Conservation (phyloP, 92 coral and sea anemone species). For the Porites rus region DNA sequence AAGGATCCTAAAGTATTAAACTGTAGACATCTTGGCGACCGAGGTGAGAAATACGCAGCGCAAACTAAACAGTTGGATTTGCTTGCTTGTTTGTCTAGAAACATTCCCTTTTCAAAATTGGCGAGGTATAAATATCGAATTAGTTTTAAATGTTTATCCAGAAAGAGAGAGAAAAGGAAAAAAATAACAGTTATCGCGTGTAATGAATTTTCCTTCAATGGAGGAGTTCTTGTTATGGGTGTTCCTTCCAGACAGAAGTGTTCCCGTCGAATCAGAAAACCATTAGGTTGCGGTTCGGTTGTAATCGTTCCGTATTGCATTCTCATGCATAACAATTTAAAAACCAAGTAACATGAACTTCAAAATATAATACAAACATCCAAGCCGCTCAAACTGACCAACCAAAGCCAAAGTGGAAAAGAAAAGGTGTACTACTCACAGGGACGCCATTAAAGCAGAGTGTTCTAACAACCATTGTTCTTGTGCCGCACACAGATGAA, state of each 20-base stretch:
- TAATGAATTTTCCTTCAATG: neutral
- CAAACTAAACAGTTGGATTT: slow-evolving; percentile 12
- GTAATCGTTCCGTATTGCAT: neutral
- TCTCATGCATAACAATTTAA: neutral
- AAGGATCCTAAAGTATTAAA: slow-evolving; percentile 31
- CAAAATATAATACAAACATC: slow-evolving; percentile 11
- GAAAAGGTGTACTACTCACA: neutral
- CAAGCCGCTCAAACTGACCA: neutral
- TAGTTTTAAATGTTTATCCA: neutral
- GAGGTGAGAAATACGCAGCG: slow-evolving; percentile 44
- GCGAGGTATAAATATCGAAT: neutral
- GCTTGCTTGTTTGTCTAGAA: neutral
- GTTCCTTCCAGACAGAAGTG: neutral
- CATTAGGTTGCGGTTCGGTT: slow-evolving; percentile 6
- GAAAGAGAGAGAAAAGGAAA: neutral
- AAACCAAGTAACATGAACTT: neutral
- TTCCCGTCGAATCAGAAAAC: neutral
- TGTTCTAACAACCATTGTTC: neutral
- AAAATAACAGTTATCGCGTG: neutral
- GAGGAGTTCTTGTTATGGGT: neutral
- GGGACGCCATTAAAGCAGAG: neutral
- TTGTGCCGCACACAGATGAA: neutral
- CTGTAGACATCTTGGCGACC: slow-evolving; percentile 43
- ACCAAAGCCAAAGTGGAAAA: neutral
- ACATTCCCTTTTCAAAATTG: neutral